Percentiles rank a stretch among this genome's conserved stretches.
phyloP scores from a whole-genome alignment of 1,140 invertebrate species.

The Ceratoteleas bidentatus region DNA sequence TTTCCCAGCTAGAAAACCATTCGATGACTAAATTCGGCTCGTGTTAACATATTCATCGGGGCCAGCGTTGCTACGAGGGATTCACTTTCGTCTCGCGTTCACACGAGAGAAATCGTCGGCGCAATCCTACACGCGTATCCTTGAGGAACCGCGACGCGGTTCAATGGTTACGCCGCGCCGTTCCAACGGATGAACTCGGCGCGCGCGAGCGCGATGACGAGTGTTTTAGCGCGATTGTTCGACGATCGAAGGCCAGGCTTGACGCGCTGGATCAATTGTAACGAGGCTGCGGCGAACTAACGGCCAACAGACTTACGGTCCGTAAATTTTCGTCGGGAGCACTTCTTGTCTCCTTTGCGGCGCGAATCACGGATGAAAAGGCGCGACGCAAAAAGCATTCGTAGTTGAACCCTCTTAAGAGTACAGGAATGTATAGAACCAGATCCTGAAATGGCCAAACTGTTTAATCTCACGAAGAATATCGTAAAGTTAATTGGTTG shows the following conservation, averaged over 20 bases:
- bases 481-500: no score
- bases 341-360: no score
- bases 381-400: no score
- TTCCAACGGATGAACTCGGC: conserved; percentile 22
- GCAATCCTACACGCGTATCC: conserved; percentile 73
- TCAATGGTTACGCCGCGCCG: conserved; percentile 65
- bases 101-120: conserved; percentile 63
- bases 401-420: no score
- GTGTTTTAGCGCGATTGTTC: conserved; percentile 29
- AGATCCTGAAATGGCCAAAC: no score
- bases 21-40: conserved; percentile 11
- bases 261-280: conserved; percentile 25
- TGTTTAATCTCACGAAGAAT: no score
- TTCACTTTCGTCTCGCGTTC: conserved; percentile 75
- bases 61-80: conserved; percentile 67
- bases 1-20: conserved; percentile 34
- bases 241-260: conserved; percentile 38
- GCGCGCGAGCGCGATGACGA: conserved; percentile 10
- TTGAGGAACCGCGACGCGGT: conserved; percentile 72
- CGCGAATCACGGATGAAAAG: no score
- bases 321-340: conserved; percentile 37
- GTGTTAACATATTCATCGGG: conserved; percentile 57
- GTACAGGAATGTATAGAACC: no score
- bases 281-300: conserved; percentile 43
- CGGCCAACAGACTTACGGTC: conserved; percentile 29